Evolutionary conservation across 64 coral and sea anemone species (phyloP).

Genomic region (Porites lutea): DNA sequence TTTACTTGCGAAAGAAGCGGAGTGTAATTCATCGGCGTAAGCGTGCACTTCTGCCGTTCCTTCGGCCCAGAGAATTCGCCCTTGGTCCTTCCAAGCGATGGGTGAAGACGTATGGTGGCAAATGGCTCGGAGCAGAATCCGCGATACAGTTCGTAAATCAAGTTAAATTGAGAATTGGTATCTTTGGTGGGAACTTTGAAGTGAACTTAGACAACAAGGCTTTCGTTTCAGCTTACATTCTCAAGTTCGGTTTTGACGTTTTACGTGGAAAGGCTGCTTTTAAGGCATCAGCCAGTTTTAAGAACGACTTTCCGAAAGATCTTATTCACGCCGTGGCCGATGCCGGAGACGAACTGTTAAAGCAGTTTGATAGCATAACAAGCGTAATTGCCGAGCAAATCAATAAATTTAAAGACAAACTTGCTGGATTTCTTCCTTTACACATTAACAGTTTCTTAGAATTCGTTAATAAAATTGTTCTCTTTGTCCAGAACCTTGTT

Average conservation of each 20-base stretch:
- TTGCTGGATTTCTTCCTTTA: constrained; percentile 69
- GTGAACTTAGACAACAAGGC: constrained; percentile 91
- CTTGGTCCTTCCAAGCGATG: constrained; percentile 81
- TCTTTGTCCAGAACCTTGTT: constrained; percentile 77
- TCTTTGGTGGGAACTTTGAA: constrained; percentile 96
- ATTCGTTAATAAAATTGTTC: constrained; percentile 81
- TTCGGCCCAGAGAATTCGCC: constrained; percentile 78
- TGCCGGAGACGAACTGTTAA: constrained; percentile 83
- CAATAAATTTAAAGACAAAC: constrained; percentile 72
- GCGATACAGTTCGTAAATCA: constrained; percentile 84
- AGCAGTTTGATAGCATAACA: constrained; percentile 71
- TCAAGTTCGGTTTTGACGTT: constrained; percentile 82
- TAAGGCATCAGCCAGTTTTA: constrained; percentile 92
- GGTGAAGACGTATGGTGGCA: constrained; percentile 77
- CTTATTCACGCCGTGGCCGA: constrained; percentile 89
- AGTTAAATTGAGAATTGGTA: constrained; percentile 75
- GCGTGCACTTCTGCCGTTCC: constrained; percentile 84
- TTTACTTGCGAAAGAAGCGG: constrained; percentile 71
- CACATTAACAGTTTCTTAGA: constrained; percentile 70
- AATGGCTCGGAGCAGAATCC: constrained; percentile 86
- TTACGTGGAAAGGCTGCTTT: constrained; percentile 96
- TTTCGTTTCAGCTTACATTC: constrained; percentile 70
- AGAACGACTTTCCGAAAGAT: constrained; percentile 98
- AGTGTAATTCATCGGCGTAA: constrained; percentile 73
- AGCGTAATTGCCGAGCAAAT: constrained; percentile 82